Evolutionary conservation across 2,888 invertebrate genomes (phyloP).

Genomic region (Crocallis elinguaria): DNA sequence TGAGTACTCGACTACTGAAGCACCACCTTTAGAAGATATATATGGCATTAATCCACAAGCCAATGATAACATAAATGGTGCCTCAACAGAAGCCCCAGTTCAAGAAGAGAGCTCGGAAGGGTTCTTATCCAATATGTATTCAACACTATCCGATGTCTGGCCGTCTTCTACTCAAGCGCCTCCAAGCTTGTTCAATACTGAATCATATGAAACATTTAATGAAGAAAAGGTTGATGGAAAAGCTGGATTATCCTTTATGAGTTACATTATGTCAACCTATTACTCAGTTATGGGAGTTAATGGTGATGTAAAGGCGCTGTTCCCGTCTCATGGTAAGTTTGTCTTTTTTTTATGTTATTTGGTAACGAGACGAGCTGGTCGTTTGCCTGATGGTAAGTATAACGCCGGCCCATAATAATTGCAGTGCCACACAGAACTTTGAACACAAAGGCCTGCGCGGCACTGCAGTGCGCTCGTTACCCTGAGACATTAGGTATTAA

Average conservation of each 20-base stretch:
- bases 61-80: slow-evolving; percentile 27
- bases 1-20: slow-evolving; percentile 33
- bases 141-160: slow-evolving; percentile 68
- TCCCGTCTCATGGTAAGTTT: slow-evolving; percentile 66
- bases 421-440: no score
- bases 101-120: slow-evolving; percentile 49
- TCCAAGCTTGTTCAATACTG: slow-evolving; percentile 58
- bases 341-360: background rate
- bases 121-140: slow-evolving; percentile 64
- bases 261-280: slow-evolving; percentile 63
- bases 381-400: no score
- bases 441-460: no score
- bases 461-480: no score
- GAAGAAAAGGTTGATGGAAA: slow-evolving; percentile 45
- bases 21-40: slow-evolving; percentile 19
- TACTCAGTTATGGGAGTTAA: slow-evolving; percentile 64
- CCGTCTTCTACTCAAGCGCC: slow-evolving; percentile 62
- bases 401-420: no score
- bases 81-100: slow-evolving; percentile 39
- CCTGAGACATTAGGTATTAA: no score
- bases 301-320: slow-evolving; percentile 69
- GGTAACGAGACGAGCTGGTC: no score
- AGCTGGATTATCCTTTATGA: slow-evolving; percentile 66
- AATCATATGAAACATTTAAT: slow-evolving; percentile 45
- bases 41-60: slow-evolving; percentile 6